Evolutionary conservation across 1,140 invertebrate genomes (phyloP), one percentile per base, ranked within the genome.

Genomic region (Lycorma delicatula): DNA sequence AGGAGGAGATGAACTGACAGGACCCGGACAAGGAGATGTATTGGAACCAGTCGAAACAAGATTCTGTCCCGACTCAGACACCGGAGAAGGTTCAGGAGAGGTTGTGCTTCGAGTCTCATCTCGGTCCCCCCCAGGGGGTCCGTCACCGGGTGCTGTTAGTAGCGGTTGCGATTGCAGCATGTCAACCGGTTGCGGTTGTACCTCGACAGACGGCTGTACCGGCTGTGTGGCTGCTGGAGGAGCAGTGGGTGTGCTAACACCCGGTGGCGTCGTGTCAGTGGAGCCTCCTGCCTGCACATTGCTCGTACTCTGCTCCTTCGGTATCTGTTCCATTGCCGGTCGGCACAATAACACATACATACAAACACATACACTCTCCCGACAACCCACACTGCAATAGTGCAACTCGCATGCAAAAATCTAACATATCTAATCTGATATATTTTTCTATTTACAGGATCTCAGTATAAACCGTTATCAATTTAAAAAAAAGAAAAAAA

Each of bases 11-110:
- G 56, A 56, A 38, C 56, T 58, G 23, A 55, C 51, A 20, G 58
- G 54, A 27, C 58, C 58, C 18, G 56, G 46, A 47, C 41, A 20
- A 16, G 62, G 57, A 46, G 63, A 64, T 16, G 62, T 63, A 53
- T 63, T 63, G 44, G 59, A 63, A 52, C 56, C 60, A 36, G 62
- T 64, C n/a, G 62, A 64, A 9, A 62, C 56, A 50, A 56, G 59
- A 29, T 56, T 60, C 20, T 53, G 52, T 52, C 67, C 61, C 63
- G 66, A 65, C 58, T 66, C 68, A 68, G 69, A 68, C 67, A 68
- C 68, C 66, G 61, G 61, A 54, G 61, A 65, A 66, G 70, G 64
- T 52, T 64, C 65, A 59, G 66, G 64, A 63, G 59, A 54, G 41
- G 56, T 57, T 59, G 69, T 69, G 64, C 70, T 69, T 67, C 53